These are phyloP conservation scores for Ptilorrhoa leucosticta DNA, from an alignment of 2,113 vertebrate genomes.

Conservation along the genomic window DNA sequence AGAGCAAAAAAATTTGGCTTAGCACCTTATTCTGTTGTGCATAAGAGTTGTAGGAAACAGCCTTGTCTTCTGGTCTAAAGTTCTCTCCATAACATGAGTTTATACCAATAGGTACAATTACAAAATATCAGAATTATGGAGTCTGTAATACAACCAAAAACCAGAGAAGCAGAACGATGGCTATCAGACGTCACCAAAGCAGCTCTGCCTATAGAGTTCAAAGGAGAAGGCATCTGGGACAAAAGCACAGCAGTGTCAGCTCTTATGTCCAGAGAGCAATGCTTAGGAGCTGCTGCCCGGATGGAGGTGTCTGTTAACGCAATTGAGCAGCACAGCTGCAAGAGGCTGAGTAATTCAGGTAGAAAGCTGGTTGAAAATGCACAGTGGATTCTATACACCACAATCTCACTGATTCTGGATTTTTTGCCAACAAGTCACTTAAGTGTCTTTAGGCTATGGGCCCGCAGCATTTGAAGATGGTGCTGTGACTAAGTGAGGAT, in stretches of 20 bases:
- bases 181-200: background rate
- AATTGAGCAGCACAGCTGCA: background rate
- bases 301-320: background rate
- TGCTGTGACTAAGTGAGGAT: background rate
- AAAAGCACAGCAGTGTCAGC: background rate
- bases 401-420: background rate
- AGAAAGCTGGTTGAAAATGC: background rate
- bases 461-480: background rate
- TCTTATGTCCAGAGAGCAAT: accelerated
- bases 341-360: background rate
- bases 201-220: background rate
- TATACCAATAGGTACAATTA: background rate
- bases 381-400: background rate
- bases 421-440: background rate
- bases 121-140: background rate
- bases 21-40: background rate
- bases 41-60: background rate
- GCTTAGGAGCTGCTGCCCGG: background rate
- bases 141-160: background rate
- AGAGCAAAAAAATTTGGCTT: background rate
- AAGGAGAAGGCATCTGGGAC: background rate
- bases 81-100: background rate
- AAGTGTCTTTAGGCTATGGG: background rate
- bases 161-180: background rate
- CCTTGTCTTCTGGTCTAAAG: background rate